Conservation (phyloP, 2,797 vertebrate species). For the Lepidocolaptes lacrymiger region DNA sequence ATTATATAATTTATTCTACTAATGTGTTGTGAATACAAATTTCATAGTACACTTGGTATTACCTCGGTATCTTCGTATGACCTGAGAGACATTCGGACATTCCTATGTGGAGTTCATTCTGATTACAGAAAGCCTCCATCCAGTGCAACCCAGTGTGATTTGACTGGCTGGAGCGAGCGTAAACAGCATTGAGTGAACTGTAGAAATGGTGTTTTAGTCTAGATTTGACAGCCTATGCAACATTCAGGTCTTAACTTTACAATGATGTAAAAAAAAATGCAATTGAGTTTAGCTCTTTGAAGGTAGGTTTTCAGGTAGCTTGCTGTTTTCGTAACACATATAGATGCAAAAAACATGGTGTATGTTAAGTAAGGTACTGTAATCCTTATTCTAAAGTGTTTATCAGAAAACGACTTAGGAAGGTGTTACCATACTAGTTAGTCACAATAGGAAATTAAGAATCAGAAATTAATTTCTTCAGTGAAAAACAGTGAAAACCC, state of each 20-base stretch:
- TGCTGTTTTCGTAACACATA: background rate
- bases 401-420: background rate
- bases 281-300: background rate
- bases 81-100: background rate
- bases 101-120: background rate
- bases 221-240: background rate
- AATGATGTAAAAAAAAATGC: background rate
- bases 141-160: background rate
- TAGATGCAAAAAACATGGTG: background rate
- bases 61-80: background rate
- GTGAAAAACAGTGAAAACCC: background rate
- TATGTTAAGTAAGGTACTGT: background rate
- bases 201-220: background rate
- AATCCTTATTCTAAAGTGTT: background rate
- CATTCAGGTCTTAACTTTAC: background rate
- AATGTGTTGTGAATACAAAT: background rate
- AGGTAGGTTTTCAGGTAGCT: background rate
- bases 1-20: background rate
- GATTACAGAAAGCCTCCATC: background rate
- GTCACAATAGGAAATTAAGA: background rate
- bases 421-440: background rate
- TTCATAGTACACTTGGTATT: background rate
- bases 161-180: background rate
- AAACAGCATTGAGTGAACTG: background rate
- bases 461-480: background rate